Evolutionary conservation across 37 sponge, comb jelly and placozoan genomes (phyloP).

Genomic region (Ephydatia muelleri): DNA sequence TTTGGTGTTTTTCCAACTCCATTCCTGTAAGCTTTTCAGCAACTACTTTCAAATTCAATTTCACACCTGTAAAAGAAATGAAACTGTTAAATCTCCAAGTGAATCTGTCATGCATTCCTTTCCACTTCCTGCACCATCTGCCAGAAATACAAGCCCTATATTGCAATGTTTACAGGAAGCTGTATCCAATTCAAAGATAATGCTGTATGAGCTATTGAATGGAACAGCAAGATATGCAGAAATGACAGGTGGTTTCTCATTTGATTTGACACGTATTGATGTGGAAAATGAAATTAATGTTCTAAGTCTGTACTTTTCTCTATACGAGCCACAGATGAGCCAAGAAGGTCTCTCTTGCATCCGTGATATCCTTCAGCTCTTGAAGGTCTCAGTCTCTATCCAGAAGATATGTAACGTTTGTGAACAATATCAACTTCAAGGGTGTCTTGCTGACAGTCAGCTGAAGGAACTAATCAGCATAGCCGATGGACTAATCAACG

Average conservation of each 20-base stretch:
- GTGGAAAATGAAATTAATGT: constrained; percentile 54
- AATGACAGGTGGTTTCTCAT: constrained; percentile 33
- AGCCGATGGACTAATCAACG: constrained; percentile 23
- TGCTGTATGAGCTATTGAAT: constrained; percentile 37
- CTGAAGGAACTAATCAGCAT: constrained; percentile 45
- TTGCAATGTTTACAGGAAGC: constrained; percentile 14
- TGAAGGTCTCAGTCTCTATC: constrained; percentile 61
- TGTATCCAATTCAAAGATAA: constrained; percentile 32
- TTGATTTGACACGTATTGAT: constrained; percentile 34
- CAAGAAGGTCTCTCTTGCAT: constrained; percentile 47
- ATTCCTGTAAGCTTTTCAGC: constrained; percentile 58
- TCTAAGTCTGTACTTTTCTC: constrained; percentile 16
- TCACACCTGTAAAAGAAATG: neutral
- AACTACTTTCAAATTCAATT: constrained; percentile 55
- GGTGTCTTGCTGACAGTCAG: constrained; percentile 54
- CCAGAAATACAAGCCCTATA: neutral
- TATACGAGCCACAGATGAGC: constrained; percentile 1
- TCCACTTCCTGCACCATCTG: neutral
- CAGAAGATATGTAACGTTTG: constrained; percentile 57
- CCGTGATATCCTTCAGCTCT: constrained; percentile 62
- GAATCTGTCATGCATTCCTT: neutral
- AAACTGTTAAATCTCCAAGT: neutral
- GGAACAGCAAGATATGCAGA: constrained; percentile 65
- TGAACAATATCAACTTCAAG: constrained; percentile 58
- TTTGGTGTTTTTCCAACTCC: constrained; percentile 58